These are phyloP conservation scores for Reticulitermes speratus DNA, from an alignment of 1,140 invertebrate genomes.

Conservation along the genomic window DNA sequence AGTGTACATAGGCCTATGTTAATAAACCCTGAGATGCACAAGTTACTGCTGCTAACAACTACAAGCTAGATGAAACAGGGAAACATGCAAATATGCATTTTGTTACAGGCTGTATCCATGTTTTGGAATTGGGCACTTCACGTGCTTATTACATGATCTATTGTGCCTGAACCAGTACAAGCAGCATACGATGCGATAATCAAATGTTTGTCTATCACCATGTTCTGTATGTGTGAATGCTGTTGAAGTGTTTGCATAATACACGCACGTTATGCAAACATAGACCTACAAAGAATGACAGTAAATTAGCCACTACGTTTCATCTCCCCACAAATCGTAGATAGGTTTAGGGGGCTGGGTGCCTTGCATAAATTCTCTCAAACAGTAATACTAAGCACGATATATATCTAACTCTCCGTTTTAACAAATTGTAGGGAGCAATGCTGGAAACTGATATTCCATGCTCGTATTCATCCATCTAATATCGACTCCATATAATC, in stretches of 20 bases:
- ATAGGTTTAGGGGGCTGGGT: no score
- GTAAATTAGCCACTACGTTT: no score
- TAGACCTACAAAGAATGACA: no score
- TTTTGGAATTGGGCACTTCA: not conserved
- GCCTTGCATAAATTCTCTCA: no score
- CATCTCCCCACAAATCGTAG: no score
- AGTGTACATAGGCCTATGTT: not conserved
- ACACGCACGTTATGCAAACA: no score
- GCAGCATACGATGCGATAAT: not conserved
- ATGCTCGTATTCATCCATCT: no score
- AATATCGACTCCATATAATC: no score
- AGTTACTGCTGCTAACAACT: not conserved
- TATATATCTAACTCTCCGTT: no score
- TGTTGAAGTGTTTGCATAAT: not conserved
- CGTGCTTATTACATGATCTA: not conserved
- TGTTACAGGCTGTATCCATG: not conserved
- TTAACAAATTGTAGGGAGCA: no score
- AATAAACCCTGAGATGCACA: not conserved
- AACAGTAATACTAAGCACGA: no score
- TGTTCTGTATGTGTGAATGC: not conserved
- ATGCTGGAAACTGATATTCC: no score
- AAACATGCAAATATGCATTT: not conserved
- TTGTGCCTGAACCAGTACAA: not conserved
- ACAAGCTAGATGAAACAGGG: not conserved
- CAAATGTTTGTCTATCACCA: not conserved